Percentiles rank a stretch among this genome's conserved stretches.
phyloP scores from a whole-genome alignment of 1,140 invertebrate genomes.

The Leguminivora glycinivorella region DNA sequence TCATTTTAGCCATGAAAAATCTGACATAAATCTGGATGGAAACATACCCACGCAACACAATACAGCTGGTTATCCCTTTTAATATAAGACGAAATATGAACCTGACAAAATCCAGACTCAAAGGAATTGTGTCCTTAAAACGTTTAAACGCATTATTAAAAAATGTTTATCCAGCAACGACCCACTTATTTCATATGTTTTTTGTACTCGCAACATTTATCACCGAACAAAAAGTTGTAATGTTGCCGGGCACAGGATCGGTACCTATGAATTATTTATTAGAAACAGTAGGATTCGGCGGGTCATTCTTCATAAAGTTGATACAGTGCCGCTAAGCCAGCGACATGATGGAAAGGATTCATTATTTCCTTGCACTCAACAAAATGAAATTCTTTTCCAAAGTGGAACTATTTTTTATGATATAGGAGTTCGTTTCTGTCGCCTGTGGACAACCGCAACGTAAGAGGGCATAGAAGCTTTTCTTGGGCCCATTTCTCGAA shows the following conservation, averaged over 20 bases:
- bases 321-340: background rate
- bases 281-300: background rate
- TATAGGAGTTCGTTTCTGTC: too few relatives aligned
- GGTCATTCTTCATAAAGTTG: background rate
- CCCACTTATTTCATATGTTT: background rate
- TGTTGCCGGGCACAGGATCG: slow-evolving; percentile 4
- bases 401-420: too few relatives aligned
- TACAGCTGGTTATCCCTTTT: too few relatives aligned
- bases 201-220: background rate
- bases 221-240: slow-evolving; percentile 16
- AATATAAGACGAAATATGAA: too few relatives aligned
- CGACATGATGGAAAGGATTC: background rate
- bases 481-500: too few relatives aligned
- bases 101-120: background rate
- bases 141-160: background rate
- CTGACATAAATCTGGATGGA: too few relatives aligned
- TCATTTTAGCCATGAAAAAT: too few relatives aligned
- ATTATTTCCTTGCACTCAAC: background rate
- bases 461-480: too few relatives aligned
- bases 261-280: slow-evolving; percentile 28
- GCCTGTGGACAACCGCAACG: too few relatives aligned
- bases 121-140: background rate
- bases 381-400: too few relatives aligned
- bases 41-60: too few relatives aligned
- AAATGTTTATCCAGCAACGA: background rate